Percentiles rank a stretch among this genome's conserved stretches.
phyloP scores from a whole-genome alignment of 2,113 vertebrate species.

The Machaerirhynchus nigripectus region DNA sequence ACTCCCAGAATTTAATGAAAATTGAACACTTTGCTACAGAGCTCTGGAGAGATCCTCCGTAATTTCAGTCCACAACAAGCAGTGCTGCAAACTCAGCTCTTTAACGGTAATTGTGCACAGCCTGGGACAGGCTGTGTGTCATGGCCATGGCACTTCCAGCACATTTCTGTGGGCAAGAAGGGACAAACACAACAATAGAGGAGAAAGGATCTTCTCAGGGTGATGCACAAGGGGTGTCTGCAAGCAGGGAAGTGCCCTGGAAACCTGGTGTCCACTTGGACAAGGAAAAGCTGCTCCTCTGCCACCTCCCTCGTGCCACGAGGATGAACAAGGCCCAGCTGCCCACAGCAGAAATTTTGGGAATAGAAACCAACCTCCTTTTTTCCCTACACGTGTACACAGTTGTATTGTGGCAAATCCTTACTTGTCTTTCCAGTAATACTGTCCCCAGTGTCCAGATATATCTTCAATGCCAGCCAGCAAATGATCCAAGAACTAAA shows the following conservation, averaged over 20 bases:
- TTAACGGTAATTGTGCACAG: neutral
- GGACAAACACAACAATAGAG: neutral
- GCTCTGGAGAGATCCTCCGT: neutral
- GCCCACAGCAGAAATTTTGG: neutral
- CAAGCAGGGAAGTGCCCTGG: neutral
- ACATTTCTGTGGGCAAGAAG: neutral
- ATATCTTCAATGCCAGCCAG: conserved; percentile 84
- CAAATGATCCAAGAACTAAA: conserved; percentile 84
- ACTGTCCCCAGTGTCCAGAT: conserved; percentile 84
- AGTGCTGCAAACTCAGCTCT: neutral
- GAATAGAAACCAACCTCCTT: conserved; percentile 9
- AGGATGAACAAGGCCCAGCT: neutral
- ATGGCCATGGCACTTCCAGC: neutral
- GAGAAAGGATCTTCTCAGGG: neutral
- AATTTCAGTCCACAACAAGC: neutral
- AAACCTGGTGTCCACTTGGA: neutral
- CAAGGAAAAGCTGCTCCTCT: neutral
- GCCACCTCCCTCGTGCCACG: neutral
- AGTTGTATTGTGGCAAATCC: conserved; percentile 44
- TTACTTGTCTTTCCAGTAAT: conserved; percentile 90
- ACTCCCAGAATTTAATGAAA: neutral
- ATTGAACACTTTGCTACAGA: neutral
- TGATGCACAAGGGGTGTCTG: neutral
- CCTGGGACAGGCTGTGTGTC: too few species aligned
- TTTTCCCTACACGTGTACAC: neutral